phyloP scores from a whole-genome alignment of 1,140 invertebrate genomes.

The Cherax destructor region DNA sequence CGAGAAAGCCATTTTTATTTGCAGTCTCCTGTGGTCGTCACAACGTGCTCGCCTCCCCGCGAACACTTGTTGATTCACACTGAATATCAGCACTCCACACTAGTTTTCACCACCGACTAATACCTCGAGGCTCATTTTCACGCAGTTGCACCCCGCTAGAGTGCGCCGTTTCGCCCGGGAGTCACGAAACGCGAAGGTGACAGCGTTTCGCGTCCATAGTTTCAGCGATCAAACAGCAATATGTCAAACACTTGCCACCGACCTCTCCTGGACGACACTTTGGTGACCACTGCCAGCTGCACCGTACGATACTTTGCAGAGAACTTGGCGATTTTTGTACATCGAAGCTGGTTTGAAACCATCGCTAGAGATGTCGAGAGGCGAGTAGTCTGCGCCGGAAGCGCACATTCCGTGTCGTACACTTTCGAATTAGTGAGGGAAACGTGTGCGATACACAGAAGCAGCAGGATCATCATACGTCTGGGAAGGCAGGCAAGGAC shows the following conservation, averaged over 20 bases:
- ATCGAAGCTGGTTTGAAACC: too few relatives aligned
- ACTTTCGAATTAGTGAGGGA: too few relatives aligned
- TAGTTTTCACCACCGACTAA: background rate
- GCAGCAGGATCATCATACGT: background rate
- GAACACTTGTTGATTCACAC: background rate
- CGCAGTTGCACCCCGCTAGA: too few relatives aligned
- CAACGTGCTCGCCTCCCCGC: background rate
- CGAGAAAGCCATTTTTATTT: background rate
- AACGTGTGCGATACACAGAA: too few relatives aligned
- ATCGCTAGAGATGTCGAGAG: too few relatives aligned
- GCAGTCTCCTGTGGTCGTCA: background rate
- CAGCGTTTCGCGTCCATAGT: background rate
- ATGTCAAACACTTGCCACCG: background rate
- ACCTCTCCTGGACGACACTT: background rate
- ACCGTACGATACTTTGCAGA: background rate
- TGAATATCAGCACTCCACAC: background rate
- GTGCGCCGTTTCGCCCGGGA: background rate
- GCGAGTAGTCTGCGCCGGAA: too few relatives aligned
- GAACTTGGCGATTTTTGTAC: too few relatives aligned
- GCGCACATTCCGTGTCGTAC: too few relatives aligned
- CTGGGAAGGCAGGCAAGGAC: background rate
- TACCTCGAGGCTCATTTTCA: too few relatives aligned
- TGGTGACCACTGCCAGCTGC: background rate
- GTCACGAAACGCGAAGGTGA: background rate
- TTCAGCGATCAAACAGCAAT: background rate